A percentile compares a stretch with the other conserved stretches of the same genome.
These are phyloP conservation scores for Mormyrops boulengeri DNA, from an alignment of 2,797 vertebrate genomes.

Conservation along the genomic window DNA sequence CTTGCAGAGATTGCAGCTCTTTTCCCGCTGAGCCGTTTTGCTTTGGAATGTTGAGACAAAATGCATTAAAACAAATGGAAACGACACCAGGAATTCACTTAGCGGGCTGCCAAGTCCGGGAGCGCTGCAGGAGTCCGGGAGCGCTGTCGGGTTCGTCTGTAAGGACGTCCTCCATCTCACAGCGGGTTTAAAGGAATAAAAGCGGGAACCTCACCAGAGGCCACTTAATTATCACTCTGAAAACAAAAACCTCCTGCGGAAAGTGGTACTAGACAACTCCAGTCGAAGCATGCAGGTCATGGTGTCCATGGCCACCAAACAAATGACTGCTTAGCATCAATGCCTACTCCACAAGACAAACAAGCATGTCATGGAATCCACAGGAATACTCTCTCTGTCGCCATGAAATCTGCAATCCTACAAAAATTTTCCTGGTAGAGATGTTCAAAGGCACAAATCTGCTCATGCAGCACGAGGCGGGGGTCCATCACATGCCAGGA, in stretches of 20 bases:
- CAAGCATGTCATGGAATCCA: background rate
- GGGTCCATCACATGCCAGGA: background rate
- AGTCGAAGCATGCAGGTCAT: background rate
- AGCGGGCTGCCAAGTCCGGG: background rate
- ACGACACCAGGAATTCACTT: background rate
- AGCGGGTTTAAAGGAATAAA: background rate
- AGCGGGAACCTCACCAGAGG: background rate
- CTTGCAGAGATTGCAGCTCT: background rate
- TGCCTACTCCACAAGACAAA: background rate
- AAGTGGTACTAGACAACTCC: background rate
- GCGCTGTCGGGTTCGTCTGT: background rate
- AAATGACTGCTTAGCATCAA: background rate
- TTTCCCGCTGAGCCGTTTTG: background rate
- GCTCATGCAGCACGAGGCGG: background rate
- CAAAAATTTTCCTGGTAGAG: background rate
- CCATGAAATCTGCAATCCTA: background rate
- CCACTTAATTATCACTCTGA: background rate
- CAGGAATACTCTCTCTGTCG: background rate
- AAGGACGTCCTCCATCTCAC: background rate
- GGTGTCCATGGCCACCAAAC: background rate
- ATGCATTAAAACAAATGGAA: background rate
- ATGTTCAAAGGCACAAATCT: background rate
- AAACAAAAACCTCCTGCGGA: background rate
- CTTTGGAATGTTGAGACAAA: background rate
- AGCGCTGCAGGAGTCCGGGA: background rate